Percentiles rank a stretch among this genome's conserved stretches.
These are phyloP conservation scores for Athripsodes cinereus DNA, from an alignment of 2,888 invertebrate species.

Conservation along the genomic window DNA sequence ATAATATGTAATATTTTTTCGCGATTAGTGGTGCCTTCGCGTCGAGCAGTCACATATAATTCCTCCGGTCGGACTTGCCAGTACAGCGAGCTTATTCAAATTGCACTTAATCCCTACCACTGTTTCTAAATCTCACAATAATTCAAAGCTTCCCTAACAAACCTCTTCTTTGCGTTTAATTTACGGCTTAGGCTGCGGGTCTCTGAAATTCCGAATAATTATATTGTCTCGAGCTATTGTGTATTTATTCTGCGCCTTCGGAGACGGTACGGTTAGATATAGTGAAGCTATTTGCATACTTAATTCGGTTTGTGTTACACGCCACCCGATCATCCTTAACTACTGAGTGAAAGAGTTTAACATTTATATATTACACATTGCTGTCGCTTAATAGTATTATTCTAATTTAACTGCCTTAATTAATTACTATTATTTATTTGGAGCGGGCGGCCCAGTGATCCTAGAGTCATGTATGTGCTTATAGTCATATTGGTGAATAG, in stretches of 20 bases:
- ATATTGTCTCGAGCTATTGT: constrained; percentile 26
- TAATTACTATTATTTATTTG: constrained; percentile 3
- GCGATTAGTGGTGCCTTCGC: no score
- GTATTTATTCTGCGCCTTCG: constrained; percentile 21
- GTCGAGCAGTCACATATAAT: constrained; percentile 1
- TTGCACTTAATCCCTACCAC: constrained; percentile 27
- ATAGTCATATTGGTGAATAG: no score
- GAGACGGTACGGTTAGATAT: constrained; percentile 10
- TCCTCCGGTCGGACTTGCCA: neutral
- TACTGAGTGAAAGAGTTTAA: constrained; percentile 12
- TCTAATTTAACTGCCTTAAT: constrained; percentile 12
- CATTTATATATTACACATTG: constrained; percentile 10
- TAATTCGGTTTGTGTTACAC: constrained; percentile 22
- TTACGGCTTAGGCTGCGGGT: constrained; percentile 25
- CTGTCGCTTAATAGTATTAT: constrained; percentile 7
- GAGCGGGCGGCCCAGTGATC: neutral
- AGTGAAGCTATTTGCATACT: constrained; percentile 25
- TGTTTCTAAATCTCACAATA: constrained; percentile 28
- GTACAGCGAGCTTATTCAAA: constrained; percentile 25
- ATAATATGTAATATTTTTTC: no score
- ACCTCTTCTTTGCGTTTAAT: constrained; percentile 28
- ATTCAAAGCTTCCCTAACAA: constrained; percentile 27
- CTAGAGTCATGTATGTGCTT: neutral
- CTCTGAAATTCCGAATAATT: constrained; percentile 27
- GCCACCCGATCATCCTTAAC: constrained; percentile 10